These are phyloP conservation scores for Gymnocypris eckloni DNA, from an alignment of 2,797 vertebrate genomes.

Conservation along the genomic window DNA sequence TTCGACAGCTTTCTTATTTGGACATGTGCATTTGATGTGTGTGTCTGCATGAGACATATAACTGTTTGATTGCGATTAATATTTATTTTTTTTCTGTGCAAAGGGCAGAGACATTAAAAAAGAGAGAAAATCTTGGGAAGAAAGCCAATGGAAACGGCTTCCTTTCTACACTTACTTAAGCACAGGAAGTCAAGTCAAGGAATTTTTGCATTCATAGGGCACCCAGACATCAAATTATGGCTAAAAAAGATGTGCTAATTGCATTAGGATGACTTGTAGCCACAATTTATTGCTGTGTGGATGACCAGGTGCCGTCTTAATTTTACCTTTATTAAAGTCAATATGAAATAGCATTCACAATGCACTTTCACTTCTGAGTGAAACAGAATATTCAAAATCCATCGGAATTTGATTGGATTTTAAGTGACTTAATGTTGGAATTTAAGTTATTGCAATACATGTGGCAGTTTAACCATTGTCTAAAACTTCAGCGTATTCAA, in stretches of 20 bases:
- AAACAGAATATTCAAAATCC: neutral
- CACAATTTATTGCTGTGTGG: neutral
- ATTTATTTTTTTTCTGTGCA: neutral
- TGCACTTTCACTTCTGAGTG: neutral
- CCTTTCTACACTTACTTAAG: slow-evolving; percentile 1
- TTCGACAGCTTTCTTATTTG: neutral
- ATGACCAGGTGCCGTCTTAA: neutral
- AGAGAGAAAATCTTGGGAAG: neutral
- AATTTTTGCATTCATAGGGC: neutral
- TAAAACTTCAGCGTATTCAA: slow-evolving; percentile 45
- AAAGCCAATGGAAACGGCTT: slow-evolving; percentile 9
- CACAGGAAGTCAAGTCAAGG: neutral
- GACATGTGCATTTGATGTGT: slow-evolving; percentile 2
- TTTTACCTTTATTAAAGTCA: slow-evolving; percentile 13
- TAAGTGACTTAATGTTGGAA: neutral
- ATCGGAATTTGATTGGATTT: neutral
- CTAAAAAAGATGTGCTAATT: slow-evolving; percentile 32
- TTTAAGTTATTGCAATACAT: neutral
- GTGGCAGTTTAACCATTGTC: neutral
- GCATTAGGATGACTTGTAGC: slow-evolving; percentile 5
- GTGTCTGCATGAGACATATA: neutral
- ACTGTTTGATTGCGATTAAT: neutral
- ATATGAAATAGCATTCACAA: neutral
- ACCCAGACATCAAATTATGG: slow-evolving; percentile 12
- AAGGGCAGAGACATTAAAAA: neutral